A percentile compares a stretch with the other conserved stretches of the same genome.
These are phyloP conservation scores for Setophaga coronata DNA, from an alignment of 2,113 vertebrate genomes.

Conservation along the genomic window DNA sequence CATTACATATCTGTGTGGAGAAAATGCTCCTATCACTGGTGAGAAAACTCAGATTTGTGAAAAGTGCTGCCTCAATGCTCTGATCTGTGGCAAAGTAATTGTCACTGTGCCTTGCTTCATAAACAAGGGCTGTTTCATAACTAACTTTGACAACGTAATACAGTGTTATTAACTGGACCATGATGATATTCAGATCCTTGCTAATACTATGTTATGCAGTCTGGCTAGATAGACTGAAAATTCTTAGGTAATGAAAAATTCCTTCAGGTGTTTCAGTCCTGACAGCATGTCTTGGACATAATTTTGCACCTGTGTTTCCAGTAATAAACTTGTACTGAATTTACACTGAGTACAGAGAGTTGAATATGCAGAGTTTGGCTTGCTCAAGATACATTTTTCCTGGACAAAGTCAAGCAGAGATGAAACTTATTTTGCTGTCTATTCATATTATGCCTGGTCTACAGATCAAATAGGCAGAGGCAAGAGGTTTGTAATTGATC, in stretches of 20 bases:
- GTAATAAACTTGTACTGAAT: neutral
- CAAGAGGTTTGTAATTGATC: neutral
- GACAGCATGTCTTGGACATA: neutral
- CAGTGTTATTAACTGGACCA: neutral
- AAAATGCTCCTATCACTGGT: no score
- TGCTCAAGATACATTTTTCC: neutral
- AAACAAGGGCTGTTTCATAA: neutral
- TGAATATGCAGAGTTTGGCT: neutral
- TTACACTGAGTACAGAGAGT: rapidly evolving
- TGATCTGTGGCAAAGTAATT: neutral
- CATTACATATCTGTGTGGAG: rapidly evolving
- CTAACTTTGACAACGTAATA: neutral
- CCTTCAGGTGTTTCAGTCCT: neutral
- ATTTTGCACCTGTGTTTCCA: neutral
- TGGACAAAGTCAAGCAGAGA: neutral
- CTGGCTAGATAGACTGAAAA: neutral
- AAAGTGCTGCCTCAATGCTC: rapidly evolving
- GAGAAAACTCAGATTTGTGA: no score
- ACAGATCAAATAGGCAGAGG: neutral
- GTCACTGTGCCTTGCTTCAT: rapidly evolving
- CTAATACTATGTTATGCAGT: neutral
- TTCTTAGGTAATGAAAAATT: neutral
- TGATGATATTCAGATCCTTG: neutral
- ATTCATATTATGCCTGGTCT: neutral
- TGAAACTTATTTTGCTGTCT: neutral